Evolutionary conservation across 92 coral and sea anemone genomes (phyloP), one percentile per base, ranked within the genome.

Genomic region (Siderastrea radians): DNA sequence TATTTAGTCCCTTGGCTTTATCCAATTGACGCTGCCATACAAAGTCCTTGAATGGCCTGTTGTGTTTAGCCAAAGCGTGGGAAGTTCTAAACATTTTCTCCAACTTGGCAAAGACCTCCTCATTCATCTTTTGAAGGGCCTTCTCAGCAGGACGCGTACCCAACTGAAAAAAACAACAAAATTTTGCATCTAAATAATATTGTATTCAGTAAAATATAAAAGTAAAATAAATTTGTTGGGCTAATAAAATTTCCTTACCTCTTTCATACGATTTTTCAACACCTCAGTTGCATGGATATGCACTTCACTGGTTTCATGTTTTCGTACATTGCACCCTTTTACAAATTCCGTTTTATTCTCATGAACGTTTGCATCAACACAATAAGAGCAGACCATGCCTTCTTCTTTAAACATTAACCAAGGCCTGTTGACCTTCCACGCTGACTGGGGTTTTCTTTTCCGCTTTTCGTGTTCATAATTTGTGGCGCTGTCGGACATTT

Each of bases 41-140:
- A 54, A 49, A 84, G 71, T 85, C 90, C 44, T 12, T 84, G 85
- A 90, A 90, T 76, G 86, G 93, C 13, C 90, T 13, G 58, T 80
- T 85, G 81, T 77, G 85, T 82, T 78, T 89, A 49, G 89, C 90
- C 63, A 90, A 51, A 55, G 82, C 75, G 58, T 90, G 93, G 12
- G 86, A 81, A 11, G 86, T 78, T 74, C 81, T 75, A 49, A 83
- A 89, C 68, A 87, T 15, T 78, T 68, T 83, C 13, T 72, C 74
- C 80, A 88, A 66, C 50, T 88, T 88, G 64, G 84, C 74, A 88
- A 88, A 88, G 5, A 79, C 77, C 57, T 54, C 49, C 7, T 69
- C 72, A 58, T 81, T 70, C 77, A 88, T 57, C 74, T 49, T 66
- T 57, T 81, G 87, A 9, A 78, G 26, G 49, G 90, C 85, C 44